Evolutionary conservation across 2,888 invertebrate genomes (phyloP).

Genomic region (Choristoneura rosaceana): DNA sequence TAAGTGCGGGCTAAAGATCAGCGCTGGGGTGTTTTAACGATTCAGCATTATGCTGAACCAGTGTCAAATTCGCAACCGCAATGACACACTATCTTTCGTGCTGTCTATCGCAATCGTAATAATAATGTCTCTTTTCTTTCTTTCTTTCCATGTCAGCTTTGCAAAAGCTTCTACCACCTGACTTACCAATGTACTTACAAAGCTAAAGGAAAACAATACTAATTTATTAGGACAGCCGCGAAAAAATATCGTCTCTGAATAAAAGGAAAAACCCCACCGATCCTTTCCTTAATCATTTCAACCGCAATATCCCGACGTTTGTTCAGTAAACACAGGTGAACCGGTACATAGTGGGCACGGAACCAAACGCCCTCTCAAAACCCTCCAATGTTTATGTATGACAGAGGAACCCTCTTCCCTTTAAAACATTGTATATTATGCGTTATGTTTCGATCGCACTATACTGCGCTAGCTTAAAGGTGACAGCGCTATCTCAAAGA

Average conservation of each 20-base stretch:
- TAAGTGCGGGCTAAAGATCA: too few species aligned
- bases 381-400: conserved; percentile 22
- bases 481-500: too few species aligned
- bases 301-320: conserved; percentile 46
- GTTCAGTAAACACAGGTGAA: conserved; percentile 47
- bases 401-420: conserved; percentile 5
- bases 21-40: too few species aligned
- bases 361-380: conserved; percentile 47
- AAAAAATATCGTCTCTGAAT: conserved; percentile 20
- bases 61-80: too few species aligned
- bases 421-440: neutral
- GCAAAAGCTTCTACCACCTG: too few species aligned
- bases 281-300: conserved; percentile 26
- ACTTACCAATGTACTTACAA: too few species aligned
- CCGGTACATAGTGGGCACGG: conserved; percentile 41
- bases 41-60: too few species aligned
- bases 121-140: too few species aligned
- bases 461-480: too few species aligned
- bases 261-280: conserved; percentile 4
- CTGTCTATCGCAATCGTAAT: too few species aligned
- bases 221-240: neutral
- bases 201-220: neutral
- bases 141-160: too few species aligned
- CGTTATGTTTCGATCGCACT: neutral
- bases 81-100: too few species aligned